Conservation (phyloP, 2,113 vertebrate genomes). For the Cranoglanis bouderius region DNA sequence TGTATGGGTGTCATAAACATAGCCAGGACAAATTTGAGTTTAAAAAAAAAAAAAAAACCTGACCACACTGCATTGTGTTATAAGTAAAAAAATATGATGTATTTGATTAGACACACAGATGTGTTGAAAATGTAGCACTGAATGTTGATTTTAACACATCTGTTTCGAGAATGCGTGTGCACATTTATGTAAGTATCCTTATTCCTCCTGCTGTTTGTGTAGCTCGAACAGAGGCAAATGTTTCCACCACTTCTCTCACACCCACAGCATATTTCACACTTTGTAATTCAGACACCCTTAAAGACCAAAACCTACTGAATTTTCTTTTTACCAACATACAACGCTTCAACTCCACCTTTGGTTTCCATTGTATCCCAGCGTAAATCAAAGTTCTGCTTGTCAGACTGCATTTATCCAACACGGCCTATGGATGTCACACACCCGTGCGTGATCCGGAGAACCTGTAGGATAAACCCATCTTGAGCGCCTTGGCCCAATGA, state of each 20-base stretch:
- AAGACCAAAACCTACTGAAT: neutral
- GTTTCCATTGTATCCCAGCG: neutral
- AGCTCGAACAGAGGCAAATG: neutral
- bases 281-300: slow-evolving; percentile 18
- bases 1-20: neutral
- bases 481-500: slow-evolving; percentile 36
- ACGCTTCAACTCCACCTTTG: neutral
- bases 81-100: neutral
- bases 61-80: neutral
- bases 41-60: neutral
- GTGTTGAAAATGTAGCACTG: neutral
- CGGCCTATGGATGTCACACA: slow-evolving; percentile 44
- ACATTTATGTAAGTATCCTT: neutral
- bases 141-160: slow-evolving; percentile 1
- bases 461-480: slow-evolving; percentile 36
- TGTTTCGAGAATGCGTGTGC: neutral
- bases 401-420: slow-evolving; percentile 31
- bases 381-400: neutral
- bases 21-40: neutral
- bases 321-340: neutral
- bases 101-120: neutral
- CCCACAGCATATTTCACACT: slow-evolving; percentile 23
- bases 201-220: neutral
- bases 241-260: neutral
- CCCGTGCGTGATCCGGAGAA: slow-evolving; percentile 27